Base-by-base conservation (phyloP, 1,140 invertebrate species). In the Lithobius niger region DNA sequence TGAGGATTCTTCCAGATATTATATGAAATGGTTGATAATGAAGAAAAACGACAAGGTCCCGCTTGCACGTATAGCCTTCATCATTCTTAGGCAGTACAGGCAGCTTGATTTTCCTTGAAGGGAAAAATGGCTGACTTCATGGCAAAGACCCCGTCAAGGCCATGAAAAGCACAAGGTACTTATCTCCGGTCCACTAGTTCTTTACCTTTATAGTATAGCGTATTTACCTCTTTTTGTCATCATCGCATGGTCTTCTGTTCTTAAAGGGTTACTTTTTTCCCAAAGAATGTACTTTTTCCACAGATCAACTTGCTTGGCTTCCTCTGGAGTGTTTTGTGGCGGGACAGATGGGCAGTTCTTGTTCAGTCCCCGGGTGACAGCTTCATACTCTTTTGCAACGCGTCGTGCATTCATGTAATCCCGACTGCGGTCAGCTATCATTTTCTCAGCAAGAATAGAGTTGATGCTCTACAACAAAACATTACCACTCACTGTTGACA, bases 261-360 rank as follows among this genome's bases (percentile, higher is more conserved):
- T 77, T 13, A 99, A 72, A 0, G 97, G 96, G 76, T 99, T 99
- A 24, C 82, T 83, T 59, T 95, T 89, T 71, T 99, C 97, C 88
- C 94, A 99, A 2, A 81, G 75, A 57, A 99, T 97, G 66, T 97
- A 99, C 65, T 97, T 97, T 70, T 97, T 97, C 96, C 97, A 99
- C n/a, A 97, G 67, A 64, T 97, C 93, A 49, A 97, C 89, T 88
- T 94, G 93, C 76, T 92, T 93, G 49, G 85, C 75, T 76, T 98
- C 92, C 70, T 98, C 92, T 2, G 86, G 80, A 58, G 83, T 82
- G 40, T 89, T 85, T 22, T 84, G 88, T 0, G 95, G 94, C 28
- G 95, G 95, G 1, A 95, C 81, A 48, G 92, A 93, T 0, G 94
- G 93, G 58, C 88, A 81, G 72, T 92, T 94, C 52, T 92, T 78